These are phyloP conservation scores for Passer domesticus DNA, from an alignment of 2,113 vertebrate genomes.

Conservation along the genomic window DNA sequence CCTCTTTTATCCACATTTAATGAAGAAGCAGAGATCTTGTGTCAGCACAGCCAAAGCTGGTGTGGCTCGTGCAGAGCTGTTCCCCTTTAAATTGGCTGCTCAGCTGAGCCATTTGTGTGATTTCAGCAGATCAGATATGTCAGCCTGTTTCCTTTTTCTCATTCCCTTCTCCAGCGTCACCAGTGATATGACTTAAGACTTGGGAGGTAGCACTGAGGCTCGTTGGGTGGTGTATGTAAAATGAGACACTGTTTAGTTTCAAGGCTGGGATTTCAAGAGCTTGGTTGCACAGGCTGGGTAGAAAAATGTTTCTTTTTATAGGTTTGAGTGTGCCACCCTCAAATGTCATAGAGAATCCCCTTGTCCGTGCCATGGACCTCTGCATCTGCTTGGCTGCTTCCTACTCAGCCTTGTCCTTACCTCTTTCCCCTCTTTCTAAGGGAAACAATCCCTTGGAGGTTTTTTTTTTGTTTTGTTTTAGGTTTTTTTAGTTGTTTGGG, in stretches of 20 bases:
- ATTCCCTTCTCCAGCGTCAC: slow-evolving; percentile 34
- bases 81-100: not conserved
- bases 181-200: slow-evolving; percentile 49
- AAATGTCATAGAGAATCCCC: not conserved
- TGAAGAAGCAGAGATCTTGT: not conserved
- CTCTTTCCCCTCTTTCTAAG: not conserved
- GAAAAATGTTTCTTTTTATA: not conserved
- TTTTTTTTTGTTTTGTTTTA: not conserved
- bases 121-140: not conserved
- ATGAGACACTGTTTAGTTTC: slow-evolving; percentile 25
- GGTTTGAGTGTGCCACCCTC: not conserved
- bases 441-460: not conserved
- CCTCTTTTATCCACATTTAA: not conserved
- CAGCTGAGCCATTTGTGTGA: not conserved
- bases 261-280: not conserved
- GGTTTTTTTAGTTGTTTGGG: not conserved
- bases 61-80: not conserved
- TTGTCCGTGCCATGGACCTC: not conserved
- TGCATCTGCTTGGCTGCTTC: not conserved
- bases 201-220: slow-evolving; percentile 32
- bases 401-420: not conserved
- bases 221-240: slow-evolving; percentile 42
- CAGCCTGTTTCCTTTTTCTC: slow-evolving; percentile 58
- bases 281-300: not conserved
- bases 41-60: not conserved